A percentile compares a stretch with the other conserved stretches of the same genome.
Evolutionary conservation across 2,888 invertebrate species (phyloP).

Genomic region (Agrochola litura): DNA sequence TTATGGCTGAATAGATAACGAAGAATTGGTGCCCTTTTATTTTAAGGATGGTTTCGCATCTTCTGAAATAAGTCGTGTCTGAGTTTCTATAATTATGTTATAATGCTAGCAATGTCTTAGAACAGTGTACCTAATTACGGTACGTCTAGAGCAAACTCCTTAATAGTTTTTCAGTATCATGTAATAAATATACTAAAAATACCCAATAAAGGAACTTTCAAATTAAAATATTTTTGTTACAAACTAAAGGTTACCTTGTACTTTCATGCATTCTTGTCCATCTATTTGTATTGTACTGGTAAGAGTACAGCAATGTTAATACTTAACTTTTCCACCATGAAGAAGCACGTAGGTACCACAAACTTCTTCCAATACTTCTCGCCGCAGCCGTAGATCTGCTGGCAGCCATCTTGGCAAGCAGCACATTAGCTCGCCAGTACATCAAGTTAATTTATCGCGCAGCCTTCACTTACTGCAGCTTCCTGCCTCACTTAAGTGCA

Average conservation of each 20-base stretch:
- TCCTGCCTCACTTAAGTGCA: constrained; percentile 58
- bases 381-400: constrained; percentile 27
- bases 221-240: too few relatives aligned
- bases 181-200: background rate
- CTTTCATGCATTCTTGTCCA: background rate
- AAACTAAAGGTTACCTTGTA: background rate
- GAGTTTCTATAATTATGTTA: background rate
- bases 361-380: constrained; percentile 22
- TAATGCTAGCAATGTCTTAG: background rate
- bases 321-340: background rate
- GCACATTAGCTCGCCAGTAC: constrained; percentile 54
- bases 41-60: background rate
- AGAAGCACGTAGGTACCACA: constrained; percentile 1
- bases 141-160: background rate
- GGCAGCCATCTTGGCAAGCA: constrained; percentile 32
- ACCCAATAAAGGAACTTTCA: background rate
- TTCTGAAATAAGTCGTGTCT: background rate
- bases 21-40: background rate
- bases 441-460: constrained; percentile 65
- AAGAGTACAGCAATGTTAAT: background rate
- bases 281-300: background rate
- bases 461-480: constrained; percentile 57
- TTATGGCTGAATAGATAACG: constrained; percentile 29
- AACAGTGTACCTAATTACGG: background rate
- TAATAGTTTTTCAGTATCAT: background rate